Conservation (phyloP, 92 coral and sea anemone species). For the Zoanthus sansibaricus region DNA sequence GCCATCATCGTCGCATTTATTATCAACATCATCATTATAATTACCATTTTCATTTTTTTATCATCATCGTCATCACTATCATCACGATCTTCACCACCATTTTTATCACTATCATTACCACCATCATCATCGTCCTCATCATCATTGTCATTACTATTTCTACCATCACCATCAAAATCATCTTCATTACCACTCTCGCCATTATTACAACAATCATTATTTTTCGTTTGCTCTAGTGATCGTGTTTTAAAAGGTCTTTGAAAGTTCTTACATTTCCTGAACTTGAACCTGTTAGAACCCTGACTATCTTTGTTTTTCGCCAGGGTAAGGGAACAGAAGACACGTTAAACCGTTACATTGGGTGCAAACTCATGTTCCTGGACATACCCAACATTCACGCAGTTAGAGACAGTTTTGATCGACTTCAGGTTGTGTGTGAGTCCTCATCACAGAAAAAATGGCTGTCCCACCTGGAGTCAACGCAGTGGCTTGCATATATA, state of each 20-base stretch:
- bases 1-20: background rate
- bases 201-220: background rate
- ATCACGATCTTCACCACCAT: too few relatives aligned
- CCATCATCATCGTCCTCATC: background rate
- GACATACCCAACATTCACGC: slow-evolving; percentile 98
- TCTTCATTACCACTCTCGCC: background rate
- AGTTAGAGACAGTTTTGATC: slow-evolving; percentile 92
- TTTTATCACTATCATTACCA: background rate
- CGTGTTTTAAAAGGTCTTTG: too few relatives aligned
- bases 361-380: slow-evolving; percentile 90
- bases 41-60: background rate
- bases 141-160: background rate
- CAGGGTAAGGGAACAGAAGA: slow-evolving; percentile 99
- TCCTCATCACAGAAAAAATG: slow-evolving; percentile 97
- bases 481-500: slow-evolving; percentile 97
- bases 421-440: slow-evolving; percentile 93
- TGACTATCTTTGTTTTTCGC: background rate
- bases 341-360: slow-evolving; percentile 91
- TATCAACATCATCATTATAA: background rate
- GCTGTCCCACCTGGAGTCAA: slow-evolving; percentile 96
- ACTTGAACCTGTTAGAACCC: too few relatives aligned
- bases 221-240: too few relatives aligned
- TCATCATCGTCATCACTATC: too few relatives aligned
- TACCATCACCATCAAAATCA: background rate
- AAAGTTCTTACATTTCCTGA: too few relatives aligned